phyloP scores from a whole-genome alignment of 2,797 vertebrate species.

The Sylvia borin region DNA sequence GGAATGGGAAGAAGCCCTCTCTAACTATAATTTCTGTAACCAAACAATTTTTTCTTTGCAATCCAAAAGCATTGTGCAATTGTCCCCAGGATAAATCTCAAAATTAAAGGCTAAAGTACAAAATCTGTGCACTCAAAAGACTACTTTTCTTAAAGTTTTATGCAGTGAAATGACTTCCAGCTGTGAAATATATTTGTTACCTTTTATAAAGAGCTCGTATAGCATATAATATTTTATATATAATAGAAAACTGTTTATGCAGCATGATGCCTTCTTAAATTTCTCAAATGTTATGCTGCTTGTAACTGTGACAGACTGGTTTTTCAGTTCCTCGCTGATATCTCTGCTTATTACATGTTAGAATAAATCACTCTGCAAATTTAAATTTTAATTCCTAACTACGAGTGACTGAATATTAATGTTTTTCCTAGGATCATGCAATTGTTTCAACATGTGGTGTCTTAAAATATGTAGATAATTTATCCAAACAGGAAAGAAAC shows the following conservation, averaged over 20 bases:
- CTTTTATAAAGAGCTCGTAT: neutral
- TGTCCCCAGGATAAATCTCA: neutral
- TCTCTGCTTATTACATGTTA: neutral
- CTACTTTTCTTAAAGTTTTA: neutral
- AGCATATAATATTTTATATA: neutral
- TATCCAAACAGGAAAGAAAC: neutral
- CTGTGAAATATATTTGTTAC: neutral
- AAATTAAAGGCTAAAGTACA: neutral
- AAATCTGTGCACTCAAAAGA: neutral
- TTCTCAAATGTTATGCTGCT: neutral
- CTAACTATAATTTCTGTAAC: neutral
- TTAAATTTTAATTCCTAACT: neutral
- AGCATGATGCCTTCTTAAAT: neutral
- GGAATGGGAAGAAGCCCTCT: neutral
- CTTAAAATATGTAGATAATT: neutral
- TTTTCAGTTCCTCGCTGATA: neutral
- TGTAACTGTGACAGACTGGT: neutral
- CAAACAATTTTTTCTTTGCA: neutral
- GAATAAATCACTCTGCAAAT: neutral
- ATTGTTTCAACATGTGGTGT: neutral
- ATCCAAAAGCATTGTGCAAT: neutral
- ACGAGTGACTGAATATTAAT: neutral
- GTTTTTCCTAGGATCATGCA: neutral
- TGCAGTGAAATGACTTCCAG: neutral
- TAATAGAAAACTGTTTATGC: neutral